Base-by-base conservation (phyloP, 1,140 invertebrate genomes). In the Zaprionus vittiger region DNA sequence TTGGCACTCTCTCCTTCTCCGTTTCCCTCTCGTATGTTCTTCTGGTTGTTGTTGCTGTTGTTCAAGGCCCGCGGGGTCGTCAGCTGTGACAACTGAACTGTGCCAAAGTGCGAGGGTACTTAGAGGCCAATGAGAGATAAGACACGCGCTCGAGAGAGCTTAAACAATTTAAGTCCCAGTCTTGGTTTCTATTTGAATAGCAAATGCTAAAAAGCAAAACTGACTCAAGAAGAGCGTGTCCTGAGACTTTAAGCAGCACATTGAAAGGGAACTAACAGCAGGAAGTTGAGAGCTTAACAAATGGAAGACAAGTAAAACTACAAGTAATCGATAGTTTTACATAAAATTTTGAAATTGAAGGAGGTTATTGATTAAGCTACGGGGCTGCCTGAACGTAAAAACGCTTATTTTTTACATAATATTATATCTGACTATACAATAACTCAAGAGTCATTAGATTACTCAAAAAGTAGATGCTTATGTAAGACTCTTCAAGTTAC, bases 31-130 rank as follows among this genome's bases (percentile, higher is more conserved):
- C 31, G 17, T 59, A 26, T 47, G 26, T 57, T 41, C 26, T 1
- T 28, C 26, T 28, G 26, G 26, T 28, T 28, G 26, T 28, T 28
- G 26, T 28, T 28, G 28, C 24, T 26, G 0, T 67, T 49, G 55
- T 47, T 69, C 38, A 38, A 28, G 26, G 52, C 66, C 52, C 41
- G 24, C 24, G 41, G 73, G 72, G 28, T 68, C 64, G 47, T 34
- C 72, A 75, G 73, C 73, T 59, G 73, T 41, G 73, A 63, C 67
- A 71, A 59, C 67, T 62, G 52, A 71, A 71, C 60, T 75, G 52
- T 71, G 60, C 24, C 1, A 56, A 47, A 63, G 22, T 38, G 47
- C n/a, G 31, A 34, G 31, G 57, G 55, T 60, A 37, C 62, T 73
- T 28, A 38, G 66, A 70, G 66, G 59, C 59, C 59, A 61, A 56